Evolutionary conservation across 2,113 vertebrate species (phyloP), one percentile per base, ranked within the genome.

Genomic region (Pelmatolapia mariae): DNA sequence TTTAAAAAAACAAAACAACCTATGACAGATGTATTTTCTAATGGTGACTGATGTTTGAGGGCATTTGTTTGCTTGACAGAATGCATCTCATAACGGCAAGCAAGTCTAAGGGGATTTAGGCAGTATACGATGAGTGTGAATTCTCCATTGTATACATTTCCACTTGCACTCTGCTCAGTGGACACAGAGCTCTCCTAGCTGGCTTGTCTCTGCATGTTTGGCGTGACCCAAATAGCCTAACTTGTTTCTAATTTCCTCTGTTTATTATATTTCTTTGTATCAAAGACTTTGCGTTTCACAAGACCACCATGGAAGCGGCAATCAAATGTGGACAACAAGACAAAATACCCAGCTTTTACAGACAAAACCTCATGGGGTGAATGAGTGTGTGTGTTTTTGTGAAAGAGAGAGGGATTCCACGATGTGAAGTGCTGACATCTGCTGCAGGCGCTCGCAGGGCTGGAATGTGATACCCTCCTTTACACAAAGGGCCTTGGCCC

Each of bases 341-440:
- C 94, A 94, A 96, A 96, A 96, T 93, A 96, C 79, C 78, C 59
- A 83, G 85, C 90, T 91, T 93, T 90, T 83, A 91, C 90, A 94
- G 92, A 95, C 93, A 95, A 93, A 96, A 93, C 93, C 93, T 94
- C 81, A 56, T 90, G 91, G 82, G 87, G 87, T 81, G 88, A 89
- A 53, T 50, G 83, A 71, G 86, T 89, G 86, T 89, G 86, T 63
- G 56, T 78, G 71, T 53, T 80, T 73, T 18, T 81, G 53, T 80
- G 53, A 53, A 66, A 82, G 59, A 87, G 84, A 92, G 86, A 88
- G 92, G 91, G 94, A 95, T 95, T 96, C 95, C 94, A 90, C 94
- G 91, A 78, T 91, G 90, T 92, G 94, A 95, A 95, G 96, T 96
- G 96, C 92, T 96, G 96, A 97, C 96, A 97, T 96, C 95, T 96